Evolutionary conservation across 2,888 invertebrate species (phyloP), one percentile per base, ranked within the genome.

Genomic region (Epinotia brunnichana): DNA sequence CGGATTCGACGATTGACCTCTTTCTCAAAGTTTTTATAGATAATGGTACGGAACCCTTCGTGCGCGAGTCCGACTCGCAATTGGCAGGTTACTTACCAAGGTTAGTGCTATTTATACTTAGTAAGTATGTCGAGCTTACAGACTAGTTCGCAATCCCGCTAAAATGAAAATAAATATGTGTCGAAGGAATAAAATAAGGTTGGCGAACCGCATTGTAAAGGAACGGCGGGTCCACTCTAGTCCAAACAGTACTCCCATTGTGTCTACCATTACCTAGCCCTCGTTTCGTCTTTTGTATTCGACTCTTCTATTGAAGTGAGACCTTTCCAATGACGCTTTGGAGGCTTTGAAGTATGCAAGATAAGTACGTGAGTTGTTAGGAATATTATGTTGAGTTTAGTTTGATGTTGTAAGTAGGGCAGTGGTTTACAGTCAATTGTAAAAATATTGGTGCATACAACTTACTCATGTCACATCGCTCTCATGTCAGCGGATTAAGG

Each of bases 231-330:
- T 84, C 86, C 82, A 83, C 86, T 81, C 89, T 88, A 91, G 91
- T 90, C 89, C 91, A 92, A 92, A 92, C 92, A 92, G 90, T 90
- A 85, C 88, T 86, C 87, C 90, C 89, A 91, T 92, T 92, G 92
- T 92, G 91, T 88, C 88, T 86, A 85, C 90, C 89, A 92, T 92
- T 91, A 92, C 92, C 90, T 91, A 91, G 91, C 91, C 90, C 91
- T 91, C 90, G 89, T 89, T 90, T 88, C 90, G 86, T 86, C 91
- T 88, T 91, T 92, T 92, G 92, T 92, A 85, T 87, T 90, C 90
- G 85, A 82, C 88, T 88, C 88, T 88, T 85, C 91, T 88, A 91
- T 92, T 91, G 90, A 91, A 89, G 90, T 88, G 90, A 90, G 89
- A 90, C 89, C 90, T 90, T 91, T 89, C 89, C 89, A 89, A 92